These are phyloP conservation scores for Proterorhinus semilunaris DNA, from an alignment of 2,113 vertebrate genomes.

Conservation along the genomic window DNA sequence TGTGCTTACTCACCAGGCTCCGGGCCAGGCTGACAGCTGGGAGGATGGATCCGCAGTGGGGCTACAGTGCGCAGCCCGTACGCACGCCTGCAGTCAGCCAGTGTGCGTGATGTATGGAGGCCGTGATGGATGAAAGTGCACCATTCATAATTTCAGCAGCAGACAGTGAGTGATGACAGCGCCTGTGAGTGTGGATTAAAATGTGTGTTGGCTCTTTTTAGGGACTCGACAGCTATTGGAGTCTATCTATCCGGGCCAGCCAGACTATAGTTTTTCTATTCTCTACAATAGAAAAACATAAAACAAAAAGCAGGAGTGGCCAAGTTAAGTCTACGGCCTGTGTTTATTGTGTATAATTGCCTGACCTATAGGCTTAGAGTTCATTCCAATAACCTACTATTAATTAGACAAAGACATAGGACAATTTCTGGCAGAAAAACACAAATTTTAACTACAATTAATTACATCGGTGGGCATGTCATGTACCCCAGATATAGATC, in stretches of 20 bases:
- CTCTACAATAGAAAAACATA: not conserved
- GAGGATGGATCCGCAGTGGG: not conserved
- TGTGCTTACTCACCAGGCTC: not conserved
- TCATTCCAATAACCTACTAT: too few relatives aligned
- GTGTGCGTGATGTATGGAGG: not conserved
- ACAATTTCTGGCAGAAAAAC: too few relatives aligned
- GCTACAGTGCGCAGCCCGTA: not conserved
- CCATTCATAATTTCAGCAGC: not conserved
- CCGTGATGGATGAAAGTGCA: not conserved
- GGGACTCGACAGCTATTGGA: not conserved
- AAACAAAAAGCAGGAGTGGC: too few relatives aligned
- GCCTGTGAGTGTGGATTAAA: not conserved
- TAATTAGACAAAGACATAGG: too few relatives aligned
- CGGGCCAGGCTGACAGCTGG: not conserved
- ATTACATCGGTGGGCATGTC: too few relatives aligned
- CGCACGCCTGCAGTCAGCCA: constrained; percentile 11
- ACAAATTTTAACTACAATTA: too few relatives aligned
- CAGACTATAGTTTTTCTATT: not conserved
- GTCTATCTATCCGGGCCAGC: not conserved
- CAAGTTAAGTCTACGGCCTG: too few relatives aligned
- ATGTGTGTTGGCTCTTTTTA: not conserved
- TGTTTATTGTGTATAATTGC: too few relatives aligned
- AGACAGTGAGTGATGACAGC: not conserved
- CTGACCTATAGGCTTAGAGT: too few relatives aligned
- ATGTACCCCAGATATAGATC: too few relatives aligned